phyloP scores from a whole-genome alignment of 2,113 vertebrate genomes.

The Formicarius rufipectus region DNA sequence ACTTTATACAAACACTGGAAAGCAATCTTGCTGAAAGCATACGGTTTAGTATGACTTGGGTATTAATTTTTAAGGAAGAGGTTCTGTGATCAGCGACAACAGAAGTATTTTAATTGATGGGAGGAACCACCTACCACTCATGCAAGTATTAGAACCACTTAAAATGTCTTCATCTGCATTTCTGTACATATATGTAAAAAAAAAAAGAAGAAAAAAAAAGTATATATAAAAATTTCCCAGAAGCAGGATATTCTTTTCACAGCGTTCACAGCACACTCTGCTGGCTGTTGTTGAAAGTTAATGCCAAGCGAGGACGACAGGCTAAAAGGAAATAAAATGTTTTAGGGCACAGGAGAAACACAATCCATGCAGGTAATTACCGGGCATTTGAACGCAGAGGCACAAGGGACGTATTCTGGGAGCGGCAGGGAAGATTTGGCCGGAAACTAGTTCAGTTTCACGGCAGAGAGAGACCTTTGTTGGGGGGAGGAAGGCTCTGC shows the following conservation, averaged over 20 bases:
- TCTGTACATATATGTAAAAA: neutral
- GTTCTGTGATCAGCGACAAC: neutral
- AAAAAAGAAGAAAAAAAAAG: neutral
- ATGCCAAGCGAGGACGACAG: neutral
- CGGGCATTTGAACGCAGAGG: neutral
- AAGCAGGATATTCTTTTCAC: neutral
- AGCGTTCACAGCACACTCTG: slow-evolving; percentile 50
- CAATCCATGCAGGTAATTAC: neutral
- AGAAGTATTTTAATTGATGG: neutral
- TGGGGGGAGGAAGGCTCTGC: neutral
- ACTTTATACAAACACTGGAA: neutral
- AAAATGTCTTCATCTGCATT: slow-evolving; percentile 22
- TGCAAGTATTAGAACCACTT: neutral
- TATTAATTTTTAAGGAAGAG: slow-evolving; percentile 12
- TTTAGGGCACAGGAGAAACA: neutral
- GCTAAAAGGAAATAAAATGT: neutral
- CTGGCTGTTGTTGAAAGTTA: slow-evolving; percentile 2
- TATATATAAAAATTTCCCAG: neutral
- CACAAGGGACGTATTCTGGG: fast-evolving
- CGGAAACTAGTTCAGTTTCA: neutral
- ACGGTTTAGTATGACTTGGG: neutral
- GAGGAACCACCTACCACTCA: neutral
- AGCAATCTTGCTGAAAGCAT: neutral
- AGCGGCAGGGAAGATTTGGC: neutral
- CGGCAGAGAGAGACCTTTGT: neutral